Base-by-base conservation (phyloP, 2,888 invertebrate species). In the Archips xylosteana region DNA sequence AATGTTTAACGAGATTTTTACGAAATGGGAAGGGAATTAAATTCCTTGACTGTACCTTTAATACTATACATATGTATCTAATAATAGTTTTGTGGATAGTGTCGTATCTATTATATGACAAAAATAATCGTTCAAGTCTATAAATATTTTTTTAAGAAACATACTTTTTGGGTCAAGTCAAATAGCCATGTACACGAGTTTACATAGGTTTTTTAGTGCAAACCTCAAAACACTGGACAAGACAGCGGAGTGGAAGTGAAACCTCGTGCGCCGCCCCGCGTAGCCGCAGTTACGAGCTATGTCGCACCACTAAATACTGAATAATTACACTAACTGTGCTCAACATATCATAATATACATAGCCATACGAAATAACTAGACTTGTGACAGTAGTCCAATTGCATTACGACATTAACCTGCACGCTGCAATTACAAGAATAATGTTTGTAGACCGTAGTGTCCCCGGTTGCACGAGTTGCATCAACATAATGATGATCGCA, bases 401-500 rank as follows among this genome's bases (percentile, higher is more conserved):
- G 68, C 42, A 49, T 69, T 69, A 63, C 67, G 49, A 72, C 61
- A 67, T 63, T 64, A 59, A 65, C 64, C 42, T 59, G 23, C 69
- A 69, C 42, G 45, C 60, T 12, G 49, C 5, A 36, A 70, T 65
- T 70, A 70, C 64, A 47, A 47, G 68, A 57, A 76, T 79, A 78
- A 72, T 79, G 77, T 78, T 69, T 70, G 77, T 78, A 77, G 78
- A 80, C 78, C 76, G 82, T 80, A 79, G 80, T 83, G 80, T 84
- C 85, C 80, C 82, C 79, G 77, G 77, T 88, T 85, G 82, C 86
- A 78, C 82, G 81, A 84, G 78, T 88, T 86, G 83, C 86, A 78
- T 83, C 82, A 84, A 76, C 75, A 68, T 87, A 87, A 87, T 86
- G 84, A 84, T 85, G 85, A 84, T 85, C 79, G 83, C 80, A 69